Conservation (phyloP, 2,888 invertebrate genomes). For the Druceiella hillmani region DNA sequence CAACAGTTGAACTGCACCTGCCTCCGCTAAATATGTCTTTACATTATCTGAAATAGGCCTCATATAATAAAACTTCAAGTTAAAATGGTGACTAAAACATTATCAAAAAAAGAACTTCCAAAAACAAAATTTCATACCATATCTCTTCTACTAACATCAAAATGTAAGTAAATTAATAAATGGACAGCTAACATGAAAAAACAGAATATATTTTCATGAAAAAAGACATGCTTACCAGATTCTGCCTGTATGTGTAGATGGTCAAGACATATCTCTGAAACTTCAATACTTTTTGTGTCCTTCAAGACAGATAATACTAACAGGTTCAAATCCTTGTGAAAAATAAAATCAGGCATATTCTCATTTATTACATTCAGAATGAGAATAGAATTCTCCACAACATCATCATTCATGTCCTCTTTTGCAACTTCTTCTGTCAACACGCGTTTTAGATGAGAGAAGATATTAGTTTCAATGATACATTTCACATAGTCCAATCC, state of each 20-base stretch:
- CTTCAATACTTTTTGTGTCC: conserved; percentile 62
- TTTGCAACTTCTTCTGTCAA: conserved; percentile 44
- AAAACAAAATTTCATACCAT: conserved; percentile 6
- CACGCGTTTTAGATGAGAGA: conserved; percentile 49
- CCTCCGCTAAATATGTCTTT: conserved; percentile 68
- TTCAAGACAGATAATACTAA: conserved; percentile 58
- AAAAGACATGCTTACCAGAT: conserved; percentile 50
- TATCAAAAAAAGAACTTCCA: conserved; percentile 12
- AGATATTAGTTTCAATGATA: conserved; percentile 50
- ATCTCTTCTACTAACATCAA: background rate
- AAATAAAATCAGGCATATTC: conserved; percentile 55
- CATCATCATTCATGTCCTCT: conserved; percentile 51
- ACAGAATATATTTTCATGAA: background rate
- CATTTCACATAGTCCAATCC: conserved; percentile 61
- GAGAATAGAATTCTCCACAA: conserved; percentile 50
- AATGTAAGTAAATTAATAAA: conserved; percentile 8
- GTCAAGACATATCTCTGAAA: conserved; percentile 72
- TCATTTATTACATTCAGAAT: conserved; percentile 59
- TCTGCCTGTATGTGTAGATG: conserved; percentile 71
- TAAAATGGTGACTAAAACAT: background rate
- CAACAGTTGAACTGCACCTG: conserved; percentile 70
- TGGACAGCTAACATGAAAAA: background rate
- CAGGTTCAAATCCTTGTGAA: conserved; percentile 50
- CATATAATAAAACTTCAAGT: background rate
- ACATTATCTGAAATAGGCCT: conserved; percentile 60